Percentiles rank a stretch among this genome's conserved stretches.
Conservation (phyloP, 2,888 invertebrate species). For the Aleiodes alternator region DNA sequence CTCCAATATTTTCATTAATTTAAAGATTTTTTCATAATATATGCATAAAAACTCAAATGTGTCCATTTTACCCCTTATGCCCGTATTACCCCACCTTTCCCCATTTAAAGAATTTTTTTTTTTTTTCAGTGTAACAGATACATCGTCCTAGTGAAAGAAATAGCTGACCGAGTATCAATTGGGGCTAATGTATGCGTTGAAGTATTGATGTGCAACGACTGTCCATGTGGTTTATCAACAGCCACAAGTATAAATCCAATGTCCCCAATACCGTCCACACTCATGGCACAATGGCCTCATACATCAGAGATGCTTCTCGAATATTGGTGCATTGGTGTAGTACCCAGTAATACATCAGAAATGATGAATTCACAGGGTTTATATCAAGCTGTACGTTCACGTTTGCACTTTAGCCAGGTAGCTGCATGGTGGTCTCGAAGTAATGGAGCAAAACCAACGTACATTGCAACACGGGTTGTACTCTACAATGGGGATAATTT, state of each 20-base stretch:
- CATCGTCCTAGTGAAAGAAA: constrained; percentile 70
- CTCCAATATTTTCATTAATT: too few relatives aligned
- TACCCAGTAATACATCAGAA: constrained; percentile 76
- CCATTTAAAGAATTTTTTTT: too few relatives aligned
- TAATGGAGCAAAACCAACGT: constrained; percentile 73
- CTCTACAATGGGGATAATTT: constrained; percentile 70
- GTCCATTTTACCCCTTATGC: too few relatives aligned
- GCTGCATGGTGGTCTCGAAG: constrained; percentile 89
- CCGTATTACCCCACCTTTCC: too few relatives aligned
- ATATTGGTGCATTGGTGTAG: constrained; percentile 87
- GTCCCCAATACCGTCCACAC: constrained; percentile 70
- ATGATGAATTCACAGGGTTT: constrained; percentile 81
- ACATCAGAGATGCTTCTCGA: constrained; percentile 83
- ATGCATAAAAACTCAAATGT: too few relatives aligned
- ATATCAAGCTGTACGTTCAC: constrained; percentile 94
- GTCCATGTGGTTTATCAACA: constrained; percentile 77
- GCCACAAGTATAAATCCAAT: constrained; percentile 69
- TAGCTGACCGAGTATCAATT: constrained; percentile 66
- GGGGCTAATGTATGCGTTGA: constrained; percentile 83
- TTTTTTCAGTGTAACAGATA: constrained; percentile 70
- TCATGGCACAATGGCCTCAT: constrained; percentile 69
- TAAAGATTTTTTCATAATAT: too few relatives aligned
- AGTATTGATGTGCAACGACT: constrained; percentile 86
- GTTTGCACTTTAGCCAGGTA: constrained; percentile 97
- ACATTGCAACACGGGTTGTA: constrained; percentile 73